Base-by-base conservation (phyloP, 2,113 vertebrate species). In the Enhydra lutris region DNA sequence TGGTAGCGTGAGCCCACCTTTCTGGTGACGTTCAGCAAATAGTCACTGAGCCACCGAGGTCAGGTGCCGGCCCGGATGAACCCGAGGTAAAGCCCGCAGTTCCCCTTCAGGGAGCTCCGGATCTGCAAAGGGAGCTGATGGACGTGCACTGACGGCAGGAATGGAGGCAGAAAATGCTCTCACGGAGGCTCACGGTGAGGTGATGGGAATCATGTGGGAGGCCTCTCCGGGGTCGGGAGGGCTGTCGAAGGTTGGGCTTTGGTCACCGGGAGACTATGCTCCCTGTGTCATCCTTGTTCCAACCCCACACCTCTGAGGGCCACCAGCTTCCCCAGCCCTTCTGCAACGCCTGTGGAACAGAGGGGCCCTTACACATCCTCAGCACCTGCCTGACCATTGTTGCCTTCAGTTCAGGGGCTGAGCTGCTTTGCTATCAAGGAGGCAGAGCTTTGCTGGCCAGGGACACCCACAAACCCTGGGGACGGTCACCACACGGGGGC, bases 51-150 rank as follows among this genome's bases (percentile, higher is more conserved):
- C 23, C 15, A 23, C 7, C 1, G 4, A 13, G 3, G 21, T 34
- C 57, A 42, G 93, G 67, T 20, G 0, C 67, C 4, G 10, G 18
- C 45, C 65, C 0, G 7, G 67, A 10, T 76, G 73, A 20, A 34
- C 20, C 20, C 3, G 10, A 2, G 45, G 7, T 1, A 7, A 17
- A 23, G 20, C 12, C 0, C 1, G 24, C 6, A 2, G 7, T 39
- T 50, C 17, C n/a, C 61, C 18, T 52, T 1, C 47, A 15, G 50
- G 50, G 3, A 23, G 24, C 34, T 63, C 42, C 15, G 7, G 4
- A n/a, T 7, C 10, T 1, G 12, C 13, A 42, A 21, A 65, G n/a
- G 52, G 29, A 9, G 45, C 47, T 20, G 5, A 3, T 2, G 11
- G 5, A 18, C 42, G 26, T 10, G 15, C 57, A 21, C 6, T 4